Evolutionary conservation across 2,888 invertebrate genomes (phyloP).

Genomic region (Meta bourneti): DNA sequence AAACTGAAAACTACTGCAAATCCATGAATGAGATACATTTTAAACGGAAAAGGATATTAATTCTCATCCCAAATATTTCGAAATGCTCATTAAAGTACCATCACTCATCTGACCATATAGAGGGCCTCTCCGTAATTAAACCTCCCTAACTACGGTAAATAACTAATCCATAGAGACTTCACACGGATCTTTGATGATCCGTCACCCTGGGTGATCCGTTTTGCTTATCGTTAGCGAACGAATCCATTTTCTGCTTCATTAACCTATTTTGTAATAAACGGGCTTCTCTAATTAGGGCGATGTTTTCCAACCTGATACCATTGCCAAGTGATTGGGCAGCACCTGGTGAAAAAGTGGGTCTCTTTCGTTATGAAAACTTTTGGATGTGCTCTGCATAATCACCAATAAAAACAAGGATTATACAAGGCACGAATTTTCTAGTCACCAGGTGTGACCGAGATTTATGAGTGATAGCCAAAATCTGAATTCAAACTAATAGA

Average conservation of each 20-base stretch:
- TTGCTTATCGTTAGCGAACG: background rate
- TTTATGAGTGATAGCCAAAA: too few species aligned
- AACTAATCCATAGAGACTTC: background rate
- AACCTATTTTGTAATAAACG: background rate
- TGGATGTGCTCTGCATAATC: too few species aligned
- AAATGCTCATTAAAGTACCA: background rate
- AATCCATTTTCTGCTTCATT: conserved; percentile 9
- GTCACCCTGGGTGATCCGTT: background rate
- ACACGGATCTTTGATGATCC: background rate
- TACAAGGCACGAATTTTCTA: too few species aligned
- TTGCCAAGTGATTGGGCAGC: background rate
- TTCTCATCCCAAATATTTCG: background rate
- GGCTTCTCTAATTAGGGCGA: background rate
- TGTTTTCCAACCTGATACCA: background rate
- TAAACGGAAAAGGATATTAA: background rate
- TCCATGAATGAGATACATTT: background rate
- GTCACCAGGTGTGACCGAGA: too few species aligned
- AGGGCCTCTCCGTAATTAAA: background rate
- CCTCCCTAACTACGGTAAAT: background rate
- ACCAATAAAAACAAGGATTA: too few species aligned
- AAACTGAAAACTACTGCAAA: background rate
- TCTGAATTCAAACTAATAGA: too few species aligned
- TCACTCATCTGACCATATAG: background rate
- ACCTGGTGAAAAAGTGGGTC: background rate
- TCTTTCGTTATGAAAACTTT: background rate